These are phyloP conservation scores for Baryphthengus martii DNA, from an alignment of 2,113 vertebrate genomes.

Conservation along the genomic window DNA sequence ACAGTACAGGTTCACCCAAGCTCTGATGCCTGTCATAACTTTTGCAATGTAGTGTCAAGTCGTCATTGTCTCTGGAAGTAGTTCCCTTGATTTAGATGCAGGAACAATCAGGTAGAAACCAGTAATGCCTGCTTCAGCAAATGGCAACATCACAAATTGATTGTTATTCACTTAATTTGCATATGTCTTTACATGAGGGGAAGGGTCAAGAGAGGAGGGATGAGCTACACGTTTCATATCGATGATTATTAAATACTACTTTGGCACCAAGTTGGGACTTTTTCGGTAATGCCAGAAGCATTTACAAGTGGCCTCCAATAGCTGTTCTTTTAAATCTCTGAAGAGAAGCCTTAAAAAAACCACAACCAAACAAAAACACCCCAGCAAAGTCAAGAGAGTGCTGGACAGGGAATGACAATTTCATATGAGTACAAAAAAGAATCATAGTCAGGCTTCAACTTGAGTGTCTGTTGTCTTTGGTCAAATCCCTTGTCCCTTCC, in stretches of 20 bases:
- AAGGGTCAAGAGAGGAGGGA: slow-evolving; percentile 15
- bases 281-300: background rate
- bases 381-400: background rate
- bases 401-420: background rate
- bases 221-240: background rate
- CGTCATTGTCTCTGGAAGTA: background rate
- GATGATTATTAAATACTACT: slow-evolving; percentile 17
- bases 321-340: background rate
- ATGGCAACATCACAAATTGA: background rate
- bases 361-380: background rate
- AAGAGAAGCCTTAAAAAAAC: background rate
- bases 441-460: background rate
- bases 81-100: background rate
- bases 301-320: background rate
- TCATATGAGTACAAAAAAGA: background rate
- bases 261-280: background rate
- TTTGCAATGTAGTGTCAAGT: background rate
- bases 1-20: background rate
- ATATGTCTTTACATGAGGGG: slow-evolving; percentile 29
- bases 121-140: slow-evolving; percentile 46
- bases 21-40: background rate
- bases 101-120: background rate
- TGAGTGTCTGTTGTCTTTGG: background rate
- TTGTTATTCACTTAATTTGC: slow-evolving; percentile 35
- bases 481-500: background rate